These are phyloP conservation scores for Microcaecilia unicolor DNA, from an alignment of 2,797 vertebrate species.

Conservation along the genomic window DNA sequence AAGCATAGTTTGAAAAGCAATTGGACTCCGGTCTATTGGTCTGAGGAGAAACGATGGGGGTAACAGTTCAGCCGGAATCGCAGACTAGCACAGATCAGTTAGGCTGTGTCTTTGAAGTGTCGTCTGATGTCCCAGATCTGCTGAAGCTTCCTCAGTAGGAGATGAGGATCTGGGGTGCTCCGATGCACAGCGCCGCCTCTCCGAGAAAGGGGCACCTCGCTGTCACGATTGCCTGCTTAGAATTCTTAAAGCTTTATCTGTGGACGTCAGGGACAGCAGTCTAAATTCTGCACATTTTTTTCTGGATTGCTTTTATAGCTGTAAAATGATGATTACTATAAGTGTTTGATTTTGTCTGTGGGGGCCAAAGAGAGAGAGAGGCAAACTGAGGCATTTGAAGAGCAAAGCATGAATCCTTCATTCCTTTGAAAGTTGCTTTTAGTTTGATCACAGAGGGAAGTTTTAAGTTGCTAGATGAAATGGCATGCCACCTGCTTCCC, in stretches of 20 bases:
- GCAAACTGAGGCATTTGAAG: constrained; percentile 26
- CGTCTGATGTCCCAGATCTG: constrained; percentile 62
- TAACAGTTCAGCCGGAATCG: constrained; percentile 55
- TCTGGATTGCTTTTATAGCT: constrained; percentile 8
- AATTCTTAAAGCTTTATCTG: constrained; percentile 21
- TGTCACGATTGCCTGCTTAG: too few species aligned
- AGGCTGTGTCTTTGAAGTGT: constrained; percentile 58
- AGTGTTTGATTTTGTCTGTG: constrained; percentile 35
- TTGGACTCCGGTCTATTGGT: constrained; percentile 44
- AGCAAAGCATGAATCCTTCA: constrained; percentile 36
- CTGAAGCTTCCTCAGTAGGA: constrained; percentile 67
- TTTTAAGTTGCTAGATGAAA: too few species aligned
- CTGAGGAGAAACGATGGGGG: too few species aligned
- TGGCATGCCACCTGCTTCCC: too few species aligned
- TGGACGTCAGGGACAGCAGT: constrained; percentile 36
- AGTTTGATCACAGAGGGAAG: neutral
- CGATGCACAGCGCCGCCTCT: too few species aligned
- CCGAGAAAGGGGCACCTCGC: too few species aligned
- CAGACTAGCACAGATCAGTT: constrained; percentile 38
- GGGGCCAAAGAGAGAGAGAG: constrained; percentile 25
- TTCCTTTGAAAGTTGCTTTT: constrained; percentile 19
- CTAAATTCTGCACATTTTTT: constrained; percentile 23
- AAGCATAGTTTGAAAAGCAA: constrained; percentile 37
- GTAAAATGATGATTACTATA: constrained; percentile 42
- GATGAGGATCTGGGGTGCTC: constrained; percentile 31